A percentile compares a stretch with the other conserved stretches of the same genome.
Conservation (phyloP, 2,113 vertebrate species). For the Triplophysa rosa region DNA sequence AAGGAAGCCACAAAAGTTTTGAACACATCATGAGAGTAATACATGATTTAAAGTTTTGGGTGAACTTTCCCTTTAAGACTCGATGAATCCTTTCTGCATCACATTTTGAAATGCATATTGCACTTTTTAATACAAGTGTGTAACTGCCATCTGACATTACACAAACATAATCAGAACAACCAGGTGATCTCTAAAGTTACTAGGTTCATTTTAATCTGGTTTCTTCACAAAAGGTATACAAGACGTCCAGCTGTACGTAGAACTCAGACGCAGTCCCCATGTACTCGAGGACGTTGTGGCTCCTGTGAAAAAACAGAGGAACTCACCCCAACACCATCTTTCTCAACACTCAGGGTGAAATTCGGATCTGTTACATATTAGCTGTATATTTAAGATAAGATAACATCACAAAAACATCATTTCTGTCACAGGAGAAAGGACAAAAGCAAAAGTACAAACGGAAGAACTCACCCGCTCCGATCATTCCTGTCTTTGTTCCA, state of each 20-base stretch:
- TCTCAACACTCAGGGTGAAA: conserved; percentile 8
- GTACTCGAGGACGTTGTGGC: neutral
- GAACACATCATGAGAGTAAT: too few relatives aligned
- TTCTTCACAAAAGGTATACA: conserved; percentile 14
- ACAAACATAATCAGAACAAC: neutral
- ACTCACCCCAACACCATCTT: neutral
- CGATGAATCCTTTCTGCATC: too few relatives aligned
- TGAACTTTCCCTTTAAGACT: too few relatives aligned
- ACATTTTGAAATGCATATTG: too few relatives aligned
- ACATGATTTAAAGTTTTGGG: too few relatives aligned
- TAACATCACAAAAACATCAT: neutral
- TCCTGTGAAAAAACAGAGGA: conserved; percentile 13
- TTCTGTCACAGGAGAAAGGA: conserved; percentile 11
- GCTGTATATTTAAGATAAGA: neutral
- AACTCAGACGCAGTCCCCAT: neutral
- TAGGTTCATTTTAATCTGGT: neutral
- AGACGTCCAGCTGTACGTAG: neutral
- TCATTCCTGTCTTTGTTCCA: conserved; percentile 63
- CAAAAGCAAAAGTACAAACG: conserved; percentile 6
- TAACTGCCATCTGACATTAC: neutral
- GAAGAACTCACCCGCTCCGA: conserved; percentile 44
- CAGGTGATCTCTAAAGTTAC: neutral
- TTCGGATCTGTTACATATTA: neutral
- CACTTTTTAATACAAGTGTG: too few relatives aligned
- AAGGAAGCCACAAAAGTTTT: too few relatives aligned